These are phyloP conservation scores for Drosophila kikkawai DNA, from an alignment of 1,140 invertebrate species.

Conservation along the genomic window DNA sequence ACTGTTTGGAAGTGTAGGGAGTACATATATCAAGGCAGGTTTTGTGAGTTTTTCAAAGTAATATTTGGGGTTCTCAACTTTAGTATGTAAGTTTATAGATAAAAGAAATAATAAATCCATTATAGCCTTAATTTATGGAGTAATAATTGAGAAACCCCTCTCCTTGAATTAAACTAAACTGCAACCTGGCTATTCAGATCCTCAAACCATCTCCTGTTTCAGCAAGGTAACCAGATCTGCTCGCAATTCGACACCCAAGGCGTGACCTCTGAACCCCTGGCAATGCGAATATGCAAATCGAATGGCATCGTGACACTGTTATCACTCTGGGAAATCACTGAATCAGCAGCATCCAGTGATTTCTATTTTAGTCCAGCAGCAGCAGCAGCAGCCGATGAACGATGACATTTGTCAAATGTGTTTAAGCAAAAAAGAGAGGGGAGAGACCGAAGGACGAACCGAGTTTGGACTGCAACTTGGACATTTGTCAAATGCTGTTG, in stretches of 20 bases:
- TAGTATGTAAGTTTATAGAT: not conserved
- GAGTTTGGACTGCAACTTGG: conserved; percentile 52
- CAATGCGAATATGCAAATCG: conserved; percentile 56
- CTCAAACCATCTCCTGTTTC: conserved; percentile 1
- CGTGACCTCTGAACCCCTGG: conserved; percentile 27
- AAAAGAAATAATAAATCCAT: not conserved
- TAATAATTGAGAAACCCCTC: not conserved
- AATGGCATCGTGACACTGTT: conserved; percentile 61
- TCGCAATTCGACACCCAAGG: conserved; percentile 27
- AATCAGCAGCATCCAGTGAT: conserved; percentile 58
- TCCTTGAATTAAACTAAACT: not conserved
- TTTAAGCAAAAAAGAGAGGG: conserved; percentile 23
- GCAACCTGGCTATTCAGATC: not conserved
- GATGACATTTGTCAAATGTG: conserved; percentile 68
- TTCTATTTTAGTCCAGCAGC: conserved; percentile 37
- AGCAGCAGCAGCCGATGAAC: conserved; percentile 40
- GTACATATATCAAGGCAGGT: conserved; percentile 13
- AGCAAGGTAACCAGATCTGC: conserved; percentile 14
- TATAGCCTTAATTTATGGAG: not conserved
- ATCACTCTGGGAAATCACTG: conserved; percentile 67
- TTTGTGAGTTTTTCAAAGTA: not conserved
- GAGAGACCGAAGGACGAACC: not conserved
- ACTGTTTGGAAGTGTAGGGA: conserved; percentile 17
- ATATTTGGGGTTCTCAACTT: not conserved
- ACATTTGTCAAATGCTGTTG: conserved; percentile 76